Conservation (phyloP, 64 coral and sea anemone genomes). For the Stichodactyla helianthus region DNA sequence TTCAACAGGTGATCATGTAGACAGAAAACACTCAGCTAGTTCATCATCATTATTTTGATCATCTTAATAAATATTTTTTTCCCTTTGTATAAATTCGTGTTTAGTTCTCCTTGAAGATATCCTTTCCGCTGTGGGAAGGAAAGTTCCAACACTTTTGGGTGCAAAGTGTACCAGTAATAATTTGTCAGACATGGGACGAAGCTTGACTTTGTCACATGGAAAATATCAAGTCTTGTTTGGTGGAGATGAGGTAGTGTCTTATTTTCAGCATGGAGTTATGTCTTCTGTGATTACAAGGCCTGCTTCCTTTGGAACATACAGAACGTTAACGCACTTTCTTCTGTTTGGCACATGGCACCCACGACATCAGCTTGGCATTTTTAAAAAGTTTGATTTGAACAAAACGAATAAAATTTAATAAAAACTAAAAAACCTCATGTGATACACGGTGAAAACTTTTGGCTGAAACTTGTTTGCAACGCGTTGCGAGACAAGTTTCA, state of each 20-base stretch:
- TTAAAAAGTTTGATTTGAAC: no score
- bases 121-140: constrained; percentile 30
- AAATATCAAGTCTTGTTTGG: constrained; percentile 65
- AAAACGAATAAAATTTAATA: no score
- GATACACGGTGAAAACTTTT: no score
- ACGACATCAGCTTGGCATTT: no score
- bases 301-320: not conserved
- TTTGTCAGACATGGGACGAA: constrained; percentile 48
- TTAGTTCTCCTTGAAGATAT: constrained; percentile 68
- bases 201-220: constrained; percentile 26
- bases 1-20: no score
- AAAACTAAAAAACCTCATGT: no score
- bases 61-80: not conserved
- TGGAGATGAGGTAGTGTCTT: constrained; percentile 46
- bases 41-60: not conserved
- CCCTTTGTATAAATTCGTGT: not conserved
- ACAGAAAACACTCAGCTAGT: no score
- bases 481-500: no score
- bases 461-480: no score
- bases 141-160: constrained; percentile 54
- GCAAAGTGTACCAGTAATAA: constrained; percentile 46
- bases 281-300: not conserved
- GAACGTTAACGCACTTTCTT: not conserved
- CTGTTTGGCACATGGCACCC: no score
- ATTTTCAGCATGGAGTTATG: not conserved